A percentile compares a stretch with the other conserved stretches of the same genome.
These are phyloP conservation scores for Drosophila mulleri DNA, from an alignment of 2,888 invertebrate species.

Conservation along the genomic window DNA sequence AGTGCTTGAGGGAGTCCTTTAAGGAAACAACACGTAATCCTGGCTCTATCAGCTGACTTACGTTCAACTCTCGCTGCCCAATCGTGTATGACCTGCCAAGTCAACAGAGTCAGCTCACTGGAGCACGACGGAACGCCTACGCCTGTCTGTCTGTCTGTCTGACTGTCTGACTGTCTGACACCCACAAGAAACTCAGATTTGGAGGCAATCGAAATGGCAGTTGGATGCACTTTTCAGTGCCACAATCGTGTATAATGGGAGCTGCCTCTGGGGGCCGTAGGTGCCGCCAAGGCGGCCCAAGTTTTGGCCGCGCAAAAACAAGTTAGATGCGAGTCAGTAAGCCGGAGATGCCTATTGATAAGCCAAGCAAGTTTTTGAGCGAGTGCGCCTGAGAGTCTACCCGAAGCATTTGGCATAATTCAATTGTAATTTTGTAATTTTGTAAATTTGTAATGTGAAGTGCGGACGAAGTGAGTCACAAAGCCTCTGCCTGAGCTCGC, in stretches of 20 bases:
- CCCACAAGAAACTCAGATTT: slow-evolving; percentile 32
- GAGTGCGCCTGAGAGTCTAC: slow-evolving; percentile 40
- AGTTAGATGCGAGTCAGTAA: slow-evolving; percentile 30
- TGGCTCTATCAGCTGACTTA: background rate
- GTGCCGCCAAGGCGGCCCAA: slow-evolving; percentile 53
- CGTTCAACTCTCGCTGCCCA: background rate
- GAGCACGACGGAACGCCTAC: slow-evolving; percentile 47
- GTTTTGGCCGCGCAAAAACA: slow-evolving; percentile 28
- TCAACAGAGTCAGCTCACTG: slow-evolving; percentile 49
- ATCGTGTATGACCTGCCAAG: slow-evolving; percentile 38
- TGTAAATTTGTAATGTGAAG: slow-evolving; percentile 50
- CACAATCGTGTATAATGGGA: slow-evolving; percentile 25
- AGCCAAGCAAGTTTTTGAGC: slow-evolving; percentile 16
- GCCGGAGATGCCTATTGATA: slow-evolving; percentile 48
- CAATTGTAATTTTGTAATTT: slow-evolving; percentile 70
- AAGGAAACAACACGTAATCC: background rate
- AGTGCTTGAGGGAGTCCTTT: background rate
- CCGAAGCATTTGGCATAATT: slow-evolving; percentile 32
- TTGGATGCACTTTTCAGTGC: slow-evolving; percentile 49
- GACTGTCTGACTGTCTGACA: background rate
- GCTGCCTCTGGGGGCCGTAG: slow-evolving; percentile 36
- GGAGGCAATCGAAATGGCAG: slow-evolving; percentile 55
- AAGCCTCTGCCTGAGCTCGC: slow-evolving; percentile 23
- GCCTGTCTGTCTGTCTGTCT: background rate
- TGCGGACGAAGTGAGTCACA: slow-evolving; percentile 5